Evolutionary conservation across 2,888 invertebrate genomes (phyloP).

Genomic region (Malthinus seriepunctatus): DNA sequence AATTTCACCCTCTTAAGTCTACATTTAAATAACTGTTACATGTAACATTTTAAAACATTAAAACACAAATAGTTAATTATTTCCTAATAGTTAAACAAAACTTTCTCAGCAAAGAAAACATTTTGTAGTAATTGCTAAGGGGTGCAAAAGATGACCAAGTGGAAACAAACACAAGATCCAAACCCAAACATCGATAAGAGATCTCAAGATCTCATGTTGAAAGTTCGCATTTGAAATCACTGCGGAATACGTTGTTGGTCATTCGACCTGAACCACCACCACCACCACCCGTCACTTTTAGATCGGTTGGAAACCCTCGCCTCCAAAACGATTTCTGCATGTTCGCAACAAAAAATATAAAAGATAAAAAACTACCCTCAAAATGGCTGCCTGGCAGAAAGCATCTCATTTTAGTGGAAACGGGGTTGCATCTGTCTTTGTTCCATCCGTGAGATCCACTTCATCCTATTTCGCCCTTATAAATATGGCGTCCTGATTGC

Average conservation of each 20-base stretch:
- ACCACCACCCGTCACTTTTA: constrained; percentile 40
- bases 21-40: not conserved
- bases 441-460: constrained; percentile 57
- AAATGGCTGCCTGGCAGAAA: constrained; percentile 70
- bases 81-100: constrained; percentile 12
- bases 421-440: constrained; percentile 56
- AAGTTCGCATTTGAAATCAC: constrained; percentile 25
- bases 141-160: constrained; percentile 2
- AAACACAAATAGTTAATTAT: constrained; percentile 7
- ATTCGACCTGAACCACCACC: constrained; percentile 29
- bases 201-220: constrained; percentile 22
- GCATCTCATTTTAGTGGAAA: constrained; percentile 58
- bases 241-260: constrained; percentile 24
- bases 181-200: constrained; percentile 18
- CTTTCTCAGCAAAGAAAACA: constrained; percentile 1
- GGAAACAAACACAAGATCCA: constrained; percentile 10
- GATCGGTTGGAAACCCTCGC: constrained; percentile 50
- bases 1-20: too few relatives aligned
- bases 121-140: constrained; percentile 5
- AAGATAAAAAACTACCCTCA: constrained; percentile 70
- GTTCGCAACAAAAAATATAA: constrained; percentile 50
- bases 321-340: constrained; percentile 55
- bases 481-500: constrained; percentile 60
- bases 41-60: not conserved
- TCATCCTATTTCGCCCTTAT: constrained; percentile 58